Base-by-base conservation (phyloP, 2,797 vertebrate genomes). In the Danio tinwini region DNA sequence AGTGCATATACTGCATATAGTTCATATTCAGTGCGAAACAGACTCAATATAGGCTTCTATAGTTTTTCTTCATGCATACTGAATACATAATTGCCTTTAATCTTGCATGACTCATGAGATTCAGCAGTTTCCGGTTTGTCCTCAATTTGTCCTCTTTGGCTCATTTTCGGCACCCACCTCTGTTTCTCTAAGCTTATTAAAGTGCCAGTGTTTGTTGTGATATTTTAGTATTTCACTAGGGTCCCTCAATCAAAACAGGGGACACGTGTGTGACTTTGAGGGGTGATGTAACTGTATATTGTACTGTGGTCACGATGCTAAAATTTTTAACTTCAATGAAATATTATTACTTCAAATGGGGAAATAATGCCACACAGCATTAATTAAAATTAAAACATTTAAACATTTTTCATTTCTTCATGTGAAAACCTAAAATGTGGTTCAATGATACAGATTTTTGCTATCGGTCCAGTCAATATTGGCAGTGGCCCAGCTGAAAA, bases 91-190 rank as follows among this genome's bases (percentile, higher is more conserved):
- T 71, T 10, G 42, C 5, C 58, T 72, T 59, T 58, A 12, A 58
- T 58, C 17, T 72, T 45, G 40, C 56, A 29, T 59, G 55, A 45
- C 63, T 65, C 40, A n/a, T 40, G n/a, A 52, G 39, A 19, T 55
- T 70, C n/a, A 19, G 68, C 39, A n/a, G 2, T 62, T 52, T 62
- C 29, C 2, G 12, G 12, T 70, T 40, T 6, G 5, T 49, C 21
- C 9, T 19, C 55, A 21, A 12, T 56, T 53, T 4, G 6, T 75
- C 39, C 69, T 72, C 50, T 58, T 55, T 72, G 29, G 39, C 47
- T 16, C 21, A 16, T 67, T 69, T 68, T 42, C 2, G 2, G 10
- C 68, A 45, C 9, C 17, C 40, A 14, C 9, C 39, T 64, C 63
- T n/a, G n/a, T 42, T 67, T 65, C 50, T 13, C 14, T 58, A 10